Conservation (phyloP, 2,888 invertebrate species). For the Bursaphelenchus okinawaensis region DNA sequence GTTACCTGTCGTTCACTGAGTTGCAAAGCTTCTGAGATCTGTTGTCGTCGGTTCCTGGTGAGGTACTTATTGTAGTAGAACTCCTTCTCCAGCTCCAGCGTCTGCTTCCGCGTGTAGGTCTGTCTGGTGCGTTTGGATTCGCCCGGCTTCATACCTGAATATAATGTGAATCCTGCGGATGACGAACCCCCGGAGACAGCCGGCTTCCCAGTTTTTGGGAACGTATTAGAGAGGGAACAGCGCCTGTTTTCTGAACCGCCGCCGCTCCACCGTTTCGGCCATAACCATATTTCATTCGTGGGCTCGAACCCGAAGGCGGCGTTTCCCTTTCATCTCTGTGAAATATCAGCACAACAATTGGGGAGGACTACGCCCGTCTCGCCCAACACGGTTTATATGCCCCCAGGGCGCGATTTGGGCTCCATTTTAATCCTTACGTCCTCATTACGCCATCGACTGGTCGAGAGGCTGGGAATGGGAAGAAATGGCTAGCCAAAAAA, state of each 20-base stretch:
- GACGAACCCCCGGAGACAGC: background rate
- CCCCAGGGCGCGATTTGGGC: background rate
- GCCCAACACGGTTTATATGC: background rate
- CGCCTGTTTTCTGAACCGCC: slow-evolving; percentile 12
- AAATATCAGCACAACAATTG: slow-evolving; percentile 12
- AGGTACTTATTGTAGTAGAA: slow-evolving; percentile 55
- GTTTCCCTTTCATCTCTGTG: slow-evolving; percentile 24
- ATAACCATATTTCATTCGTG: slow-evolving; percentile 30
- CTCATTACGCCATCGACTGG: background rate
- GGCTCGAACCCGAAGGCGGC: slow-evolving; percentile 14
- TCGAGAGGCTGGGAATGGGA: no score
- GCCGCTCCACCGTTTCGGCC: slow-evolving; percentile 14
- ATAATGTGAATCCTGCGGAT: background rate
- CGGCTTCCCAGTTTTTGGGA: background rate
- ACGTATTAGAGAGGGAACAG: background rate
- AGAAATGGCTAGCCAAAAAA: no score
- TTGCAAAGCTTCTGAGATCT: slow-evolving; percentile 51
- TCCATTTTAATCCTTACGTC: background rate
- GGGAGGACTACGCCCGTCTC: background rate
- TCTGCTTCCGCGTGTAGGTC: slow-evolving; percentile 54
- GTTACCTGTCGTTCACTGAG: slow-evolving; percentile 53
- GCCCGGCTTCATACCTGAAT: slow-evolving; percentile 28
- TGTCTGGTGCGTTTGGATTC: slow-evolving; percentile 54
- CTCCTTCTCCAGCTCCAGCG: slow-evolving; percentile 54
- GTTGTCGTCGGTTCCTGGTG: slow-evolving; percentile 51